A percentile compares a stretch with the other conserved stretches of the same genome.
phyloP scores from a whole-genome alignment of 30 jellyfish, hydroid and myxozoan genomes.

The Clytia hemisphaerica region DNA sequence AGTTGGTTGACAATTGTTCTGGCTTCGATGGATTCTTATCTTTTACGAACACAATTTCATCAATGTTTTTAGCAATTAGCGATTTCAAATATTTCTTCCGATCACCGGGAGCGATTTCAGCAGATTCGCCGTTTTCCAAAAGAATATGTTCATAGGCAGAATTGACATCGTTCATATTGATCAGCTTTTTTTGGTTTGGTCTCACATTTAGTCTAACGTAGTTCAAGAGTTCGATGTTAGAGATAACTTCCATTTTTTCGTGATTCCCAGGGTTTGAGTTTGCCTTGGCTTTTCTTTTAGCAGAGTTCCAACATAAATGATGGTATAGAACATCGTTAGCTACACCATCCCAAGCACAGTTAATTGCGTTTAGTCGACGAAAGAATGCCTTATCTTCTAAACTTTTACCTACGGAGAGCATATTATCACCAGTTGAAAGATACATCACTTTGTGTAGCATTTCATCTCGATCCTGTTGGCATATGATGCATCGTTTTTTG shows the following conservation, averaged over 20 bases:
- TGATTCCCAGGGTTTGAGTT: not conserved
- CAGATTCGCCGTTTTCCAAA: constrained; percentile 17
- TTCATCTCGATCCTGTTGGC: constrained; percentile 21
- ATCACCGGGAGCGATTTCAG: too few species aligned
- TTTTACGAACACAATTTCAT: constrained; percentile 13
- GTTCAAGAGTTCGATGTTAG: constrained; percentile 18
- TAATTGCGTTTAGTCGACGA: constrained; percentile 29
- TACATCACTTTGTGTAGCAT: constrained; percentile 17
- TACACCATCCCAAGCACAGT: constrained; percentile 25
- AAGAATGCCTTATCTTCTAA: constrained; percentile 13
- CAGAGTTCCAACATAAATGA: constrained; percentile 5
- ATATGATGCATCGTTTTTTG: constrained; percentile 5
- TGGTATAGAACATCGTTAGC: constrained; percentile 26
- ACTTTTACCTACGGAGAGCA: constrained; percentile 17
- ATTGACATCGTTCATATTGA: constrained; percentile 28
- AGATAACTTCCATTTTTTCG: not conserved
- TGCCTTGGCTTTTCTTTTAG: constrained; percentile 7
- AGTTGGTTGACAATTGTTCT: too few species aligned
- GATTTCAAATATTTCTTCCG: constrained; percentile 17
- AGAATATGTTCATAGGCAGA: constrained; percentile 4
- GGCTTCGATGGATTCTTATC: too few species aligned
- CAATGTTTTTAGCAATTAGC: constrained; percentile 7
- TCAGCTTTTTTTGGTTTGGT: too few species aligned
- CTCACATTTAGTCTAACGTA: not conserved
- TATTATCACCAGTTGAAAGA: constrained; percentile 16